These are phyloP conservation scores for Nysson spinosus DNA, from an alignment of 2,888 invertebrate genomes.

Conservation along the genomic window DNA sequence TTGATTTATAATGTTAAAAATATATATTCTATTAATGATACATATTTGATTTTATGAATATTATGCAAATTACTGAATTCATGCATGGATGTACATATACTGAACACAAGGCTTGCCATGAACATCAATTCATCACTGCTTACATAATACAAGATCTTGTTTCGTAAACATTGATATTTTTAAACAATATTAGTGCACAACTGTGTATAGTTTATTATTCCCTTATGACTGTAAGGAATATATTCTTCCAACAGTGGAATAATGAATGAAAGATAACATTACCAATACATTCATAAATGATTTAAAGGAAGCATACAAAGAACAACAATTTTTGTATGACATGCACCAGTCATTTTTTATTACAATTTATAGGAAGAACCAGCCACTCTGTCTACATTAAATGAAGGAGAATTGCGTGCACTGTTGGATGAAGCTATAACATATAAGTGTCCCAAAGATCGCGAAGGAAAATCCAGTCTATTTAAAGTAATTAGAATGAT, in stretches of 20 bases:
- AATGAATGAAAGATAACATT: background rate
- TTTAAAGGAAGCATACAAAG: background rate
- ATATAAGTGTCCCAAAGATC: slow-evolving; percentile 91
- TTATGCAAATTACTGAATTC: background rate
- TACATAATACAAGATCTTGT: slow-evolving; percentile 46
- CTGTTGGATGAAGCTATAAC: slow-evolving; percentile 90
- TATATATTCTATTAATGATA: background rate
- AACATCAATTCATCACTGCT: slow-evolving; percentile 27
- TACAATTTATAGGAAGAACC: slow-evolving; percentile 73
- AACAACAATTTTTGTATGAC: no score
- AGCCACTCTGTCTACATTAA: slow-evolving; percentile 79
- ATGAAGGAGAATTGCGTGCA: slow-evolving; percentile 87
- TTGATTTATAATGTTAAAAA: background rate
- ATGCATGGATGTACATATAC: background rate
- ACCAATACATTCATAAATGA: no score
- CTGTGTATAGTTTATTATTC: background rate
- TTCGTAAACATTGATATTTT: slow-evolving; percentile 19
- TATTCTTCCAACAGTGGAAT: background rate
- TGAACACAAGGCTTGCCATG: slow-evolving; percentile 1
- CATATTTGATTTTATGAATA: background rate
- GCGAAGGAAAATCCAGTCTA: slow-evolving; percentile 89
- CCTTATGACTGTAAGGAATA: background rate
- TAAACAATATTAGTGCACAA: background rate
- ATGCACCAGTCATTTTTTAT: slow-evolving; percentile 1
- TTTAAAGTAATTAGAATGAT: slow-evolving; percentile 82